Conservation (phyloP, 2,888 invertebrate genomes). For the Conomelus anceps region DNA sequence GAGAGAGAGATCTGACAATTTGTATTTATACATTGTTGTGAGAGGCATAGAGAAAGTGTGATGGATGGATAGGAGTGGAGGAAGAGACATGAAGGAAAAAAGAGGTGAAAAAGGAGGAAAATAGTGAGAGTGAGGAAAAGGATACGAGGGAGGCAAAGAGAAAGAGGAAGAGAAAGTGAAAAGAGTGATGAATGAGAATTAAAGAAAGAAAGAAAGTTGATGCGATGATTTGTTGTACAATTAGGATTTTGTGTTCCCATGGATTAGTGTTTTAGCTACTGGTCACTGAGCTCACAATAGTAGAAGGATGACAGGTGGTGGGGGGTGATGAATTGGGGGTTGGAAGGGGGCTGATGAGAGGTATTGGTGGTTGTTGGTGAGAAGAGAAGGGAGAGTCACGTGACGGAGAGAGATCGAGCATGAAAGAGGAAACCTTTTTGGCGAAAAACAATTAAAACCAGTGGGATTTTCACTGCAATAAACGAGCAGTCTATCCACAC, state of each 20-base stretch:
- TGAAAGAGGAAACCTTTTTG: not conserved
- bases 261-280: not conserved
- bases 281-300: too few relatives aligned
- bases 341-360: not conserved
- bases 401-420: not conserved
- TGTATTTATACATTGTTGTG: too few relatives aligned
- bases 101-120: not conserved
- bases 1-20: too few relatives aligned
- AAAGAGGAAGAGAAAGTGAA: not conserved
- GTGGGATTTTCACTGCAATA: not conserved
- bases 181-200: not conserved
- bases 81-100: not conserved
- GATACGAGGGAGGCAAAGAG: not conserved
- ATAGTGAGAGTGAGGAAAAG: not conserved
- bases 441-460: not conserved
- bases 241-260: not conserved
- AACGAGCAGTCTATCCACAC: not conserved
- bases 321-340: too few relatives aligned
- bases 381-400: not conserved
- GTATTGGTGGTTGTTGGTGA: not conserved
- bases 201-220: not conserved
- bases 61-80: too few relatives aligned
- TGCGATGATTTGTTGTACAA: not conserved
- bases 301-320: too few relatives aligned
- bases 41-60: not conserved